These are phyloP conservation scores for Alca torda DNA, from an alignment of 2,797 vertebrate genomes.

Conservation along the genomic window DNA sequence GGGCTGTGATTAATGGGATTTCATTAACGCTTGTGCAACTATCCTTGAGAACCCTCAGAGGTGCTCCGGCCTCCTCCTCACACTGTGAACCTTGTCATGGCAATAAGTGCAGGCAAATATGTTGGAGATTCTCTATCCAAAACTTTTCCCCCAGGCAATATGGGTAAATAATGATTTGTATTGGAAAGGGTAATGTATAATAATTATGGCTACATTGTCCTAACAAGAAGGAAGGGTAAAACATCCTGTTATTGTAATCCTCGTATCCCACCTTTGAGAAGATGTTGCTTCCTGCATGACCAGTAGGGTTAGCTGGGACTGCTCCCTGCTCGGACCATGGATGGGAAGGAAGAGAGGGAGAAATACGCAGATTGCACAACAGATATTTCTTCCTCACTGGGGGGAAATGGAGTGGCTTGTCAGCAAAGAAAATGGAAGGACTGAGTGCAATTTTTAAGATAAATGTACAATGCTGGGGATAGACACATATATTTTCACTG, in stretches of 20 bases:
- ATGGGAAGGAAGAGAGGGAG: background rate
- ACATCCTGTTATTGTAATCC: background rate
- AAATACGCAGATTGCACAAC: background rate
- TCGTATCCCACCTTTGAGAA: background rate
- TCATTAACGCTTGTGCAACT: slow-evolving; percentile 12
- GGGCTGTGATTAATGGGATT: slow-evolving; percentile 56
- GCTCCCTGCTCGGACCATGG: background rate
- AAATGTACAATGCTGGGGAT: background rate
- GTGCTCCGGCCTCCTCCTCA: background rate
- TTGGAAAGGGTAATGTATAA: background rate
- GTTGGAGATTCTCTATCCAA: background rate
- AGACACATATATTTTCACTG: background rate
- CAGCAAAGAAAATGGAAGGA: background rate
- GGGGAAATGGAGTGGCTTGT: background rate
- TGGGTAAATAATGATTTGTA: background rate
- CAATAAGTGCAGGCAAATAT: background rate
- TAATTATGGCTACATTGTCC: background rate
- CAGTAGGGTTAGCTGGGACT: background rate
- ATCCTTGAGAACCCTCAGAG: slow-evolving; percentile 8
- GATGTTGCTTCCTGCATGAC: background rate
- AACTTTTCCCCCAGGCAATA: background rate
- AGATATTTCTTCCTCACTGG: background rate
- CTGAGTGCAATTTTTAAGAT: background rate
- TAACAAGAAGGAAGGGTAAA: background rate
- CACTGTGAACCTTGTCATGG: background rate